Conservation (phyloP, 2,113 vertebrate species). For the Guaruba guarouba region DNA sequence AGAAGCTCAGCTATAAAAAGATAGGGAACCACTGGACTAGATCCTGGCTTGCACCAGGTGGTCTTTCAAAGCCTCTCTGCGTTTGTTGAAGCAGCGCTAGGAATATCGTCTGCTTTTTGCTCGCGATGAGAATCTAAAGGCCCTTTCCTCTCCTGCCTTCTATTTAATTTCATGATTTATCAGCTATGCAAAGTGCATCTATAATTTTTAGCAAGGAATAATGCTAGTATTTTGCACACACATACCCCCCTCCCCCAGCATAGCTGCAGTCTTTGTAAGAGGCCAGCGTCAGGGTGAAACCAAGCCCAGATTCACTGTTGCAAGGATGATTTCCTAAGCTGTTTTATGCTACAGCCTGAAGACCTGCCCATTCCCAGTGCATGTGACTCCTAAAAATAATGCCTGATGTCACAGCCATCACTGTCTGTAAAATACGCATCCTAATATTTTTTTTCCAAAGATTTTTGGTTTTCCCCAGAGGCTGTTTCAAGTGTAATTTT, state of each 20-base stretch:
- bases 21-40: background rate
- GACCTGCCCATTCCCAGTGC: background rate
- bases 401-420: background rate
- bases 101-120: background rate
- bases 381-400: background rate
- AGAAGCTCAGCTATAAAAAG: background rate
- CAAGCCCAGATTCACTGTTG: background rate
- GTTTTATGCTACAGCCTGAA: background rate
- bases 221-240: background rate
- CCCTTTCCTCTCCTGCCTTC: background rate
- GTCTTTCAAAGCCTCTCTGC: background rate
- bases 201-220: background rate
- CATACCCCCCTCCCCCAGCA: background rate
- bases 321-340: background rate
- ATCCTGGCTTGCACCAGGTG: background rate
- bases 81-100: background rate
- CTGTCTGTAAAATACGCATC: background rate
- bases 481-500: background rate
- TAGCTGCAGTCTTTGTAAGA: background rate
- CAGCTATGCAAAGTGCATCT: background rate
- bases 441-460: background rate
- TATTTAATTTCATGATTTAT: background rate
- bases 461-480: background rate
- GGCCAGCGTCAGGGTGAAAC: fast-evolving
- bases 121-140: background rate